Conservation (phyloP, 2,797 vertebrate genomes). For the Numenius phaeopus region DNA sequence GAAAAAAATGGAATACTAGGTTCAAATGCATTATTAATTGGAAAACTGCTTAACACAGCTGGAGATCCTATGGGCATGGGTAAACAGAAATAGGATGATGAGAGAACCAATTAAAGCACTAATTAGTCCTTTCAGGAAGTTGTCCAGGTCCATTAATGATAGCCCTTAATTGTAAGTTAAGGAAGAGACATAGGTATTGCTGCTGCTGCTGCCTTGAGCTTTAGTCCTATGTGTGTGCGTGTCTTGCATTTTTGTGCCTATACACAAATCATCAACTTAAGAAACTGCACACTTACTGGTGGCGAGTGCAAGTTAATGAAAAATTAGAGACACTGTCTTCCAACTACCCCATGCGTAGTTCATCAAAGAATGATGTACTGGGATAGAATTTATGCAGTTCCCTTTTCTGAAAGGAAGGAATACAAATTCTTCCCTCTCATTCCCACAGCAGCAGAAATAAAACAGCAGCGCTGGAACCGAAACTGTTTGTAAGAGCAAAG, state of each 20-base stretch:
- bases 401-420: neutral
- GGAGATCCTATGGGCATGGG: slow-evolving; percentile 16
- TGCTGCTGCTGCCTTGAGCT: neutral
- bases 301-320: neutral
- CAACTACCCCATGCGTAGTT: neutral
- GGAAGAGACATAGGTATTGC: neutral
- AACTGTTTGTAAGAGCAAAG: neutral
- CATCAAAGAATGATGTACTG: neutral
- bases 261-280: neutral
- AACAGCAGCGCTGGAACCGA: neutral
- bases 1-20: slow-evolving; percentile 18
- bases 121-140: slow-evolving; percentile 19
- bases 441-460: slow-evolving; percentile 17
- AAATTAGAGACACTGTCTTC: neutral
- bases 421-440: neutral
- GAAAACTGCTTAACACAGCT: slow-evolving; percentile 42
- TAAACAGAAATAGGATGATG: slow-evolving; percentile 20
- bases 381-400: neutral
- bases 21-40: slow-evolving; percentile 41
- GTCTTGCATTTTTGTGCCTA: neutral
- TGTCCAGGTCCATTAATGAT: neutral
- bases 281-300: neutral
- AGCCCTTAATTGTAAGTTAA: neutral
- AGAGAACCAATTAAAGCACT: slow-evolving; percentile 31
- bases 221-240: neutral